A percentile compares a stretch with the other conserved stretches of the same genome.
Evolutionary conservation across 2,113 vertebrate species (phyloP).

Genomic region (Solea senegalensis): DNA sequence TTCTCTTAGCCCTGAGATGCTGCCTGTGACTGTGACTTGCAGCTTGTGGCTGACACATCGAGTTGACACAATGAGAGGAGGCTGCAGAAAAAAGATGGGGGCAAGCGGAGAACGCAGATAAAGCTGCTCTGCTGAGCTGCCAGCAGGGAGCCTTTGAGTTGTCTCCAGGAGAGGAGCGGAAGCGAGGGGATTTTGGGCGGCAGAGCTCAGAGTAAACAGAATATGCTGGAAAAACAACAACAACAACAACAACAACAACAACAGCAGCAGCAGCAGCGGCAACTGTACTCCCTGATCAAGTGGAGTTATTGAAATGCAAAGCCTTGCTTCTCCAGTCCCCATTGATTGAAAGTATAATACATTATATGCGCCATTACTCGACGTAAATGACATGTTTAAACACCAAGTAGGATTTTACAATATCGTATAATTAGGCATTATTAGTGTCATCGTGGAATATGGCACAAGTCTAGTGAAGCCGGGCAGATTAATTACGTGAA

Average conservation of each 20-base stretch:
- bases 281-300: slow-evolving; percentile 56
- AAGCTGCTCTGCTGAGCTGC: slow-evolving; percentile 66
- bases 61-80: slow-evolving; percentile 53
- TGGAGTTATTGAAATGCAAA: slow-evolving; percentile 76
- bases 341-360: slow-evolving; percentile 62
- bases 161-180: slow-evolving; percentile 55
- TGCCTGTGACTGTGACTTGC: slow-evolving; percentile 52
- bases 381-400: slow-evolving; percentile 72
- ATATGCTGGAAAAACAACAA: slow-evolving; percentile 70
- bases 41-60: slow-evolving; percentile 63
- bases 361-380: slow-evolving; percentile 68
- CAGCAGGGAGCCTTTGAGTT: slow-evolving; percentile 75
- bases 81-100: slow-evolving; percentile 53
- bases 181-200: slow-evolving; percentile 54
- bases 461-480: slow-evolving; percentile 50
- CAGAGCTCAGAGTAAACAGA: slow-evolving; percentile 66
- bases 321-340: slow-evolving; percentile 49
- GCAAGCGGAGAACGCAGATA: slow-evolving; percentile 64
- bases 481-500: slow-evolving; percentile 64
- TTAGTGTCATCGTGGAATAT: slow-evolving; percentile 70
- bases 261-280: slow-evolving; percentile 1
- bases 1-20: slow-evolving; percentile 64
- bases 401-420: slow-evolving; percentile 60
- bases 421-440: slow-evolving; percentile 69
- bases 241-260: slow-evolving; percentile 33